Evolutionary conservation across 2,888 invertebrate genomes (phyloP), one percentile per base, ranked within the genome.

Genomic region (Pyrocoelia pectoralis): DNA sequence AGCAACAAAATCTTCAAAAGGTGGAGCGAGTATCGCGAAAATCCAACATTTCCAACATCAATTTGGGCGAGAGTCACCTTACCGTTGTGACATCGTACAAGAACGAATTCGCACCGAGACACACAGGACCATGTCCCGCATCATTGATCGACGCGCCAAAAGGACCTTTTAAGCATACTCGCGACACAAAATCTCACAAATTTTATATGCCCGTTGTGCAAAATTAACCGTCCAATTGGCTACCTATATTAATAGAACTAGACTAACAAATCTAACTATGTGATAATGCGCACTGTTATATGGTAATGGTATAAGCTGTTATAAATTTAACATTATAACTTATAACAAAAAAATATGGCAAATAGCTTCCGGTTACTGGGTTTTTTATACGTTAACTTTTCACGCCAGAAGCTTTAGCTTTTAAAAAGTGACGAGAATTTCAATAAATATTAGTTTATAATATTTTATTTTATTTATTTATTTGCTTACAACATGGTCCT

Each of bases 131-230:
- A 1, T 95, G 94, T 79, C 93, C 93, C 0, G 94, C 93, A 29
- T 86, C 92, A 28, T 83, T 93, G 67, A 85, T 94, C 56, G 91
- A 93, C 74, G 85, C 89, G 38, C 88, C 90, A 59, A 86, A 87
- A 67, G 89, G 92, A 59, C 91, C 91, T 13, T 94, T 90, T 81
- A 92, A 92, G 80, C 93, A 94, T 75, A 93, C 93, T 18, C 86
- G 93, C 67, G 92, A 94, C 79, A 92, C 94, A 9, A 90, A 89
- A 71, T 89, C 92, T 76, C 94, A 94, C 80, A 93, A 92, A 79
- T 94, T 93, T 79, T 94, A 93, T 78, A 86, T 91, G 77, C 86
- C 90, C 1, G 87, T 88, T 77, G 84, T 87, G 64, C 84, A 84
- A 38, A 85, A 80, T 68, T 81, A 65, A 67, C 29, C 12, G 18